Evolutionary conservation across 2,888 invertebrate genomes (phyloP), one percentile per base, ranked within the genome.

Genomic region (Meteorus colon): DNA sequence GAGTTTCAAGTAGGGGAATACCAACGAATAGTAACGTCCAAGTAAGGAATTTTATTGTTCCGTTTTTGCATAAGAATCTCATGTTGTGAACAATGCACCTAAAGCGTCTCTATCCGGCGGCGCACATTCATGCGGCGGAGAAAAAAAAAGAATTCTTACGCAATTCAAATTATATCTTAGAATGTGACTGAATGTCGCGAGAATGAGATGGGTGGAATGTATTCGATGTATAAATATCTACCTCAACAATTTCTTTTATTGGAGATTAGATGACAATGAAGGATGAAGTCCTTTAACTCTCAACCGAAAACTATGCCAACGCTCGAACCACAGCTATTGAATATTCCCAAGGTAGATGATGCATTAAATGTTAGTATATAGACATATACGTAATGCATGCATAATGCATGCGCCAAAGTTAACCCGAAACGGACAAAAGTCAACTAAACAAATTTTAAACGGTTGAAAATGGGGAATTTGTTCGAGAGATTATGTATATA

Each of bases 41-140:
- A 63, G 63, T 41, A 31, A 63, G 8, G 29, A 79, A 82, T 82
- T 85, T 85, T 84, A 84, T 86, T 84, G 81, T 24, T 19, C 8
- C 4, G 75, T 80, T 82, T 86, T 87, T 87, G 86, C 84, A 86
- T 87, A 87, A 87, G 84, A 84, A 84, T 83, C 82, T 81, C 82
- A 82, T 83, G 83, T 81, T 78, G 79, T 78, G 82, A 84, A 84
- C 84, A 83, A 84, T 85, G 81, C 81, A 75, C 78, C 78, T 80
- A 79, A 68, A 74, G 77, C 70, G 65, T 72, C 72, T 77, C 70
- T 76, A 80, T 80, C 80, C 81, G 79, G 78, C 79, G 19, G 55
- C 65, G 45, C 73, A 77, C 77, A 72, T 77, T 77, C 82, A 79
- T 79, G 79, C 78, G 77, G 76, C 60, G 71, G 73, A 76, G 70